These are phyloP conservation scores for Agrilus mali DNA, from an alignment of 2,888 invertebrate species.

Conservation along the genomic window DNA sequence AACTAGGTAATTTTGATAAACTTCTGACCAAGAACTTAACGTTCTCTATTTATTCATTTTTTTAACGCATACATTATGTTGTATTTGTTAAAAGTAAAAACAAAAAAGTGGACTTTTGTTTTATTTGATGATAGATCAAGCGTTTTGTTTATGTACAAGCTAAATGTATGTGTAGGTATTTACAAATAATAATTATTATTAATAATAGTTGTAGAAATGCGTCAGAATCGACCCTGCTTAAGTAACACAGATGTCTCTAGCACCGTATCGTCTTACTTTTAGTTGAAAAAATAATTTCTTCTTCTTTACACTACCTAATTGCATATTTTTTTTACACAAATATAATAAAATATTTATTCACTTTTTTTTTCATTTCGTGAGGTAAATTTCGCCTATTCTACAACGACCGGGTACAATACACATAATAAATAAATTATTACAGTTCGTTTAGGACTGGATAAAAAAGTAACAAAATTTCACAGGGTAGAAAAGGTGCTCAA, in stretches of 20 bases:
- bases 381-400: constrained; percentile 2
- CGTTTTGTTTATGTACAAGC: constrained; percentile 9
- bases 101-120: too few relatives aligned
- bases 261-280: constrained; percentile 15
- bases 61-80: too few relatives aligned
- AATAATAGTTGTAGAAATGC: constrained; percentile 5
- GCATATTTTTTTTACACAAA: constrained; percentile 9
- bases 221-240: constrained; percentile 14
- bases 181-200: constrained; percentile 6
- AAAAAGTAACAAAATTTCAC: too few relatives aligned
- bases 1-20: too few relatives aligned
- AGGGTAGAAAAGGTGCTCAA: too few relatives aligned
- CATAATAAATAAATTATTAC: too few relatives aligned
- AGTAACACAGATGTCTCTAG: constrained; percentile 13
- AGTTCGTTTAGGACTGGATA: too few relatives aligned
- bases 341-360: constrained; percentile 13
- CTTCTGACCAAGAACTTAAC: too few relatives aligned
- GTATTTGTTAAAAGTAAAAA: too few relatives aligned
- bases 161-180: constrained; percentile 8
- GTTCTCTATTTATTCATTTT: too few relatives aligned
- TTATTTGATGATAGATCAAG: constrained; percentile 10
- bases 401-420: too few relatives aligned
- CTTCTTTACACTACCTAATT: constrained; percentile 12
- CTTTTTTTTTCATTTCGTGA: constrained; percentile 6
- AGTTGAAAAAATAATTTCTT: constrained; percentile 13